Evolutionary conservation across 2,113 vertebrate species (phyloP).

Genomic region (Reinhardtius hippoglossoides): DNA sequence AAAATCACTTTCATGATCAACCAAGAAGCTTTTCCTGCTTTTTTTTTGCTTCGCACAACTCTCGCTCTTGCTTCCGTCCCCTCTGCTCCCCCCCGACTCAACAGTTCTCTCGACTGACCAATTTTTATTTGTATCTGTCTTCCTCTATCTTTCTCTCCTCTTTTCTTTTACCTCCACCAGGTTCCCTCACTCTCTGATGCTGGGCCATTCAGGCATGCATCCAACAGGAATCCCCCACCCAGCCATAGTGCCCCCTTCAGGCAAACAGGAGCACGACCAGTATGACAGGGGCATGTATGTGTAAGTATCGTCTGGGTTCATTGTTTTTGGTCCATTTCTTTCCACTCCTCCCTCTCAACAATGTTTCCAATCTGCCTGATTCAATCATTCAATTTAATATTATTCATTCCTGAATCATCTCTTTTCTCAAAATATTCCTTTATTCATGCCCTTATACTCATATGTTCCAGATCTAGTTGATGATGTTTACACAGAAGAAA

Average conservation of each 20-base stretch:
- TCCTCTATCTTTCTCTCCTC: neutral
- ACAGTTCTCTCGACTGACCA: neutral
- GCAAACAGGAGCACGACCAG: constrained; percentile 94
- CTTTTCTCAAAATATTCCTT: too few species aligned
- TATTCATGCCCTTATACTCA: too few species aligned
- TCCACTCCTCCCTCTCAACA: neutral
- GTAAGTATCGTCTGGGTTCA: constrained; percentile 68
- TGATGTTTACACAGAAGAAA: too few species aligned
- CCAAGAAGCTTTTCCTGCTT: constrained; percentile 37
- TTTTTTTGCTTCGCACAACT: constrained; percentile 44
- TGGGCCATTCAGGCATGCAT: constrained; percentile 92
- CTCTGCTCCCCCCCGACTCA: too few species aligned
- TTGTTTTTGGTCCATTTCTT: neutral
- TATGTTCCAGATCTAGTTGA: too few species aligned
- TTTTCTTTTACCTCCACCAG: constrained; percentile 72
- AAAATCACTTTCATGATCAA: neutral
- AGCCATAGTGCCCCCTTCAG: constrained; percentile 92
- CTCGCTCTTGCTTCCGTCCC: constrained; percentile 33
- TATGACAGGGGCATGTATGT: constrained; percentile 91
- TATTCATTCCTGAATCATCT: too few species aligned
- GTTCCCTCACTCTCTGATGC: constrained; percentile 96
- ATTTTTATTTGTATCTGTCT: neutral
- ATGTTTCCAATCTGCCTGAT: neutral
- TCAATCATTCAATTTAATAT: too few species aligned
- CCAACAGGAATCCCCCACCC: constrained; percentile 96